Evolutionary conservation across 2,797 vertebrate species (phyloP), one percentile per base, ranked within the genome.

Genomic region (Natrix natrix): DNA sequence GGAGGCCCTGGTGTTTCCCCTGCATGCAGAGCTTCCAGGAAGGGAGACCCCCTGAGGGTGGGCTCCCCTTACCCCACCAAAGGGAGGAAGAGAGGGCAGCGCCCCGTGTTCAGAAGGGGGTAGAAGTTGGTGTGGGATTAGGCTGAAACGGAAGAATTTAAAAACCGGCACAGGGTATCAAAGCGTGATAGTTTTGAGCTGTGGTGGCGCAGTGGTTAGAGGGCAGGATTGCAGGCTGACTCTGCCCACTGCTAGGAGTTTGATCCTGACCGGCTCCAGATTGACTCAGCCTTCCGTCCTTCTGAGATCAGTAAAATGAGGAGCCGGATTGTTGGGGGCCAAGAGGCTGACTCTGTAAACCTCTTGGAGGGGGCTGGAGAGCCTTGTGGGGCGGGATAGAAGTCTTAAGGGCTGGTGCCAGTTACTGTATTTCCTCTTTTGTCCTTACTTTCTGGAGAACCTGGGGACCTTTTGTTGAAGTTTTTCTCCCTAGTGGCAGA

Each of bases 161-260:
- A 5, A 43, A 1, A 24, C 8, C 8, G 8, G 20, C 74, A 48
- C 17, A 11, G 1, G 8, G 20, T 1, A 22, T 48, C 17, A 22
- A 22, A 22, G 74, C 2, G 0, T 2, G n/a, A 0, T 5, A 7
- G n/a, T 32, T 7, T 32, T 1, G 66, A 16, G 63, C 28, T 12
- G 0, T 69, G 63, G 63, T n/a, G 63, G 2, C 2, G 5, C 63
- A 69, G 63, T 2, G 63, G 5, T 69, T 32, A 32, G 13, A 69
- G 13, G 14, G 28, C 63, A 28, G 61, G 24, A 11, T 28, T 28
- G 61, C 61, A 14, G 66, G 66, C n/a, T 32, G 14, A 17, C n/a
- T 66, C 12, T 32, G 66, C n/a, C 14, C n/a, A 1, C n/a, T 3
- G 66, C 66, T n/a, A 37, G 66, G 14, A 3, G 66, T 37, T 74